Evolutionary conservation across 1,140 invertebrate species (phyloP).

Genomic region (Sogatella furcifera): DNA sequence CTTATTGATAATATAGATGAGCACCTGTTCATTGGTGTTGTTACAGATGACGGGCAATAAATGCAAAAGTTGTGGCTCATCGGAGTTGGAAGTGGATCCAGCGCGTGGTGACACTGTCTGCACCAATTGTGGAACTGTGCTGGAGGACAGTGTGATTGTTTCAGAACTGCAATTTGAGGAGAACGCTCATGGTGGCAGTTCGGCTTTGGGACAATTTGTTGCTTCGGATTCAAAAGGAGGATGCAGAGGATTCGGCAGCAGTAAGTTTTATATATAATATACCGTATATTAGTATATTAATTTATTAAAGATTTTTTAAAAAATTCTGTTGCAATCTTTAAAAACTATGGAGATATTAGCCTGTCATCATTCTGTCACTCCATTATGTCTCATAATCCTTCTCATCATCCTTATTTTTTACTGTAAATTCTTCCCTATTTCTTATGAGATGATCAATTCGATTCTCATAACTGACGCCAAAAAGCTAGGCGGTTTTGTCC

Average conservation of each 20-base stretch:
- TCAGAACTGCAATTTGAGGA: slow-evolving; percentile 95
- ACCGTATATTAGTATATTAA: not conserved
- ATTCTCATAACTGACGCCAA: no score
- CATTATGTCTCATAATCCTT: no score
- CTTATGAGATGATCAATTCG: no score
- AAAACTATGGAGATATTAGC: no score
- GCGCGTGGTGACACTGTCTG: slow-evolving; percentile 90
- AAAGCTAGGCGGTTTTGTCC: no score
- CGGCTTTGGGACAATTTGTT: slow-evolving; percentile 86
- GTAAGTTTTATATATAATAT: slow-evolving; percentile 32
- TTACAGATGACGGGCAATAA: slow-evolving; percentile 42
- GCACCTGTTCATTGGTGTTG: not conserved
- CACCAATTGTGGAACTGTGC: slow-evolving; percentile 87
- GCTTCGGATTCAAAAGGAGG: slow-evolving; percentile 76
- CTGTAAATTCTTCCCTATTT: no score
- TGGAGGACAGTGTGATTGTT: slow-evolving; percentile 94
- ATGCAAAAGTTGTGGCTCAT: slow-evolving; percentile 87
- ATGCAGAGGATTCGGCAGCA: slow-evolving; percentile 58
- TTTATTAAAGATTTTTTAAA: no score
- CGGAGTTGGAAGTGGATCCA: slow-evolving; percentile 88
- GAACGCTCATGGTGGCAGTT: slow-evolving; percentile 74
- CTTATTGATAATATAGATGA: no score
- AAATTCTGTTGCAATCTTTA: no score
- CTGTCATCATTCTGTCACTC: no score
- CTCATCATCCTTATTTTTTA: no score